These are phyloP conservation scores for Clupea harengus DNA, from an alignment of 2,113 vertebrate species.

Conservation along the genomic window DNA sequence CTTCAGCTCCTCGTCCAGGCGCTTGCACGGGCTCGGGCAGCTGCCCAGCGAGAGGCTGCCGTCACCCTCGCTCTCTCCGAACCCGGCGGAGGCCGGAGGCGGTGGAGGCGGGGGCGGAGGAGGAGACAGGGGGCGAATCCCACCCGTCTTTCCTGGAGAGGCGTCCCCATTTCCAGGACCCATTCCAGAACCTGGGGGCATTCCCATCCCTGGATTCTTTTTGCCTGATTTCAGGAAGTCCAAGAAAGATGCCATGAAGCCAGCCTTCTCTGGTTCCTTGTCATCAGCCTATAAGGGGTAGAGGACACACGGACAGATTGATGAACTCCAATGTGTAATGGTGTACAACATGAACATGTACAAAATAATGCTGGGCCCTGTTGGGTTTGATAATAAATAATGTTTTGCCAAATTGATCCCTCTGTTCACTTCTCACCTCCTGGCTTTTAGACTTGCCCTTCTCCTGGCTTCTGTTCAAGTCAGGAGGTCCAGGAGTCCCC, in stretches of 20 bases:
- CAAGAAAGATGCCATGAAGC: conserved; percentile 90
- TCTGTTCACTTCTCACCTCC: conserved; percentile 70
- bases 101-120: conserved; percentile 61
- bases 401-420: conserved; percentile 43
- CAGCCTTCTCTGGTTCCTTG: conserved; percentile 86
- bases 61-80: conserved; percentile 74
- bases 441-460: conserved; percentile 84
- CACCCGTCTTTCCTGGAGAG: conserved; percentile 69
- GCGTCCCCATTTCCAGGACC: conserved; percentile 60
- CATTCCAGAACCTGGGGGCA: conserved; percentile 68
- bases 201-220: conserved; percentile 74
- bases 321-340: background rate
- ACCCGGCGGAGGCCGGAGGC: conserved; percentile 52
- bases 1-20: conserved; percentile 88
- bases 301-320: background rate
- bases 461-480: conserved; percentile 79
- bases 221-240: conserved; percentile 92
- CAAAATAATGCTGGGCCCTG: background rate
- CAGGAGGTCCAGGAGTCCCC: conserved; percentile 72
- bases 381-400: background rate
- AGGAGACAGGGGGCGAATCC: conserved; percentile 65
- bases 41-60: conserved; percentile 81
- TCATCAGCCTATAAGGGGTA: conserved; percentile 76
- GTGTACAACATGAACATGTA: background rate
- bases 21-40: conserved; percentile 82